Evolutionary conservation across 2,888 invertebrate species (phyloP), one percentile per base, ranked within the genome.

Genomic region (Taphrorychus bicolor): DNA sequence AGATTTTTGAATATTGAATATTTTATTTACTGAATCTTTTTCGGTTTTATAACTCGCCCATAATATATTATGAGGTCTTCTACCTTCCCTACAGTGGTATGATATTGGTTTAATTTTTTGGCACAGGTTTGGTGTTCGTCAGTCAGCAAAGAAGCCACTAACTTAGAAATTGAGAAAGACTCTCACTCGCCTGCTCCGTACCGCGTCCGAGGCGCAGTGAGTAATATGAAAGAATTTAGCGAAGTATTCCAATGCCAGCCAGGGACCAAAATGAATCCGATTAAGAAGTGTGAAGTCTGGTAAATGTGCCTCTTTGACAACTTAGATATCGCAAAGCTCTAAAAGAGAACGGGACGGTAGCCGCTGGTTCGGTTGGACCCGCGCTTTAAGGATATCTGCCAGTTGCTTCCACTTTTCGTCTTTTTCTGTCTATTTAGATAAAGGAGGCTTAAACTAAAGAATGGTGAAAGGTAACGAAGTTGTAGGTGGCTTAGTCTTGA

Each of bases 121-220:
- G n/a, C n/a, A n/a, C 22, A 69, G 69, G 69, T 95, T 3, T 95
- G 95, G 95, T 95, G 95, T 79, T 93, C 95, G 4, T 86, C 93
- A 0, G 91, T 91, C 78, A 95, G 94, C 1, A 90, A 93, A 74
- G 95, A 96, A 82, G 91, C 94, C 0, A 89, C 87, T 0, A 87
- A 91, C 72, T 87, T 97, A 76, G 92, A 95, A 81, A 91, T 97
- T 73, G 92, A 96, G 78, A 97, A 96, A 79, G 97, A 97, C 80
- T 91, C 95, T 18, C 98, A 98, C 80, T 91, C 94, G 11, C 93
- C 95, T 0, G 91, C 95, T 1, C 90, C 91, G 76, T 95, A 89
- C 80, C 85, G 95, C 70, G 95, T 95, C 0, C 91, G 92, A 70
- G 95, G 95, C 0, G 91, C 95, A 0, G 84, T 96, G 59, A 91